Conservation (phyloP, 2,888 invertebrate genomes). For the Drosophila lutescens region DNA sequence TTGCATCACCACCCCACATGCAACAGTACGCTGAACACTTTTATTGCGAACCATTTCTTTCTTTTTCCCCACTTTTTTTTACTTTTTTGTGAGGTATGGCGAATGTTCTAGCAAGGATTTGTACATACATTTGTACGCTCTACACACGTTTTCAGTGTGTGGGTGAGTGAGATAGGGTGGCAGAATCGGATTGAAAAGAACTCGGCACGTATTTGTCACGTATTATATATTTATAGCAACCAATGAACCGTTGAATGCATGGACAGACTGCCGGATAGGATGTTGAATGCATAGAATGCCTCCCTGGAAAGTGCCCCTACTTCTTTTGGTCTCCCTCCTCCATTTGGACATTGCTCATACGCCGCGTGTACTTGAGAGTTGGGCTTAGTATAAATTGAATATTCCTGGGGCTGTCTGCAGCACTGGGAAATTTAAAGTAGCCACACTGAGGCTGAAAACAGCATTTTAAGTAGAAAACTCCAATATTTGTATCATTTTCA, state of each 20-base stretch:
- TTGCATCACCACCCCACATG: constrained; percentile 45
- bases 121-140: constrained; percentile 47
- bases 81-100: constrained; percentile 45
- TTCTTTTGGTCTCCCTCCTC: background rate
- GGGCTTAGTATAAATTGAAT: constrained; percentile 75
- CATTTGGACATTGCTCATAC: constrained; percentile 69
- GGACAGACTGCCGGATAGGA: constrained; percentile 48
- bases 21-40: constrained; percentile 76
- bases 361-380: constrained; percentile 63
- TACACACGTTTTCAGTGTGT: constrained; percentile 32
- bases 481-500: background rate
- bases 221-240: constrained; percentile 80
- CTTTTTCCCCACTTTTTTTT: constrained; percentile 9
- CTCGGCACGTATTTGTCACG: constrained; percentile 80
- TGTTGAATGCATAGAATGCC: constrained; percentile 69
- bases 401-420: constrained; percentile 37
- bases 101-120: constrained; percentile 69
- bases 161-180: constrained; percentile 3
- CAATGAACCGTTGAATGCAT: constrained; percentile 79
- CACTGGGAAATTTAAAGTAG: background rate
- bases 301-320: constrained; percentile 7
- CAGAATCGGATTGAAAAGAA: constrained; percentile 64
- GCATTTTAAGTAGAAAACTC: background rate
- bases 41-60: constrained; percentile 77
- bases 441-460: constrained; percentile 5